Conservation (phyloP, 2,113 vertebrate species). For the Chamaetylas fuelleborni region DNA sequence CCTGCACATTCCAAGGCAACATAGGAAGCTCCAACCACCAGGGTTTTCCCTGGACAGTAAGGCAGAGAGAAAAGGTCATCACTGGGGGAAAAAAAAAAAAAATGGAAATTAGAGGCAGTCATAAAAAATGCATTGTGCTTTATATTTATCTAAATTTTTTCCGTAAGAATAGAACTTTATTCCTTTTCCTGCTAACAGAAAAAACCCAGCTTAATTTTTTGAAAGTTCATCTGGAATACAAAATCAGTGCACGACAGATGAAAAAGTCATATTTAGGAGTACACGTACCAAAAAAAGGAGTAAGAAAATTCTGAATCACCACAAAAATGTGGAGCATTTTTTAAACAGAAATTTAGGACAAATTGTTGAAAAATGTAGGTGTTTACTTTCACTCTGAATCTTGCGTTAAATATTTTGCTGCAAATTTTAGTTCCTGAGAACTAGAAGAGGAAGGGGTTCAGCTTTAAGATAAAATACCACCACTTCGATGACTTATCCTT, state of each 20-base stretch:
- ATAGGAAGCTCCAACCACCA: slow-evolving; percentile 84
- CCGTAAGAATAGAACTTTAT: background rate
- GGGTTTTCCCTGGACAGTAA: slow-evolving; percentile 80
- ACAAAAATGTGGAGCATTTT: background rate
- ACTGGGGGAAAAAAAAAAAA: slow-evolving; percentile 40
- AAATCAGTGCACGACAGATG: background rate
- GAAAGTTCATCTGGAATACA: background rate
- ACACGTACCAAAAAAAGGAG: background rate
- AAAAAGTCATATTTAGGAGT: background rate
- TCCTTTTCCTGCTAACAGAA: background rate
- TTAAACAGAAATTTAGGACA: background rate
- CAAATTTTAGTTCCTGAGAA: background rate
- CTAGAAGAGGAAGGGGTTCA: background rate
- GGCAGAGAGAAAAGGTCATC: slow-evolving; percentile 84
- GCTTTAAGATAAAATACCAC: background rate
- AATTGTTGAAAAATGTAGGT: background rate
- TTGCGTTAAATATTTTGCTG: background rate
- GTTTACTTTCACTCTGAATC: background rate
- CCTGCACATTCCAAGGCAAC: slow-evolving; percentile 84
- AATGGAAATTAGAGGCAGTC: background rate
- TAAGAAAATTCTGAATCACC: background rate
- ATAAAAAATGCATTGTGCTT: background rate
- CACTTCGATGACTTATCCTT: background rate
- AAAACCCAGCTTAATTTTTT: background rate
- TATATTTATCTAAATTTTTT: background rate